phyloP scores from a whole-genome alignment of 2,113 vertebrate genomes.

The Nipponia nippon region DNA sequence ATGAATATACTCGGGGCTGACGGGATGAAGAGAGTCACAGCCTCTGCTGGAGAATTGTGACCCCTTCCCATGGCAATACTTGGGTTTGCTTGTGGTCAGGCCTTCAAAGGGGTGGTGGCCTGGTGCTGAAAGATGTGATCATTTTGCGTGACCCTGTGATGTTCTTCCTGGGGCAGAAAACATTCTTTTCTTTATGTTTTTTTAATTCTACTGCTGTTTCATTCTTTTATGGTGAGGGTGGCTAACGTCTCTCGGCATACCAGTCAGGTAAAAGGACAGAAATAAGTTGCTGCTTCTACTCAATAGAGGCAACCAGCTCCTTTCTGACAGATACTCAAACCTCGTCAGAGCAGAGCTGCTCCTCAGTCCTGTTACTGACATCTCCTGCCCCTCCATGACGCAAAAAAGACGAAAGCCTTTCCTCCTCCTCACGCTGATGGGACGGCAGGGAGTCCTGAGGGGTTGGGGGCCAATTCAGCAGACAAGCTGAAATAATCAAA shows the following conservation, averaged over 20 bases:
- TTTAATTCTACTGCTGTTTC: background rate
- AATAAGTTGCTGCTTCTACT: background rate
- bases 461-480: background rate
- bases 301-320: background rate
- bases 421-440: background rate
- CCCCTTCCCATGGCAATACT: background rate
- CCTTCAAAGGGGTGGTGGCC: background rate
- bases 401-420: background rate
- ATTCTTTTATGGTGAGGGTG: background rate
- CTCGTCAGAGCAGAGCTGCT: background rate
- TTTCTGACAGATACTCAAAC: background rate
- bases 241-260: rapidly evolving
- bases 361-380: background rate
- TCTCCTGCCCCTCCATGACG: background rate
- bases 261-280: background rate
- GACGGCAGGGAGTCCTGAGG: background rate
- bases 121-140: background rate
- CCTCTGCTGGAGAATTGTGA: background rate
- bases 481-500: background rate
- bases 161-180: background rate
- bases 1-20: background rate
- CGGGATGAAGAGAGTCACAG: background rate
- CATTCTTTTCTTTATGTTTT: background rate
- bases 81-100: background rate
- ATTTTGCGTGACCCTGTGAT: background rate